These are phyloP conservation scores for Cylas formicarius DNA, from an alignment of 1,140 invertebrate genomes.

Conservation along the genomic window DNA sequence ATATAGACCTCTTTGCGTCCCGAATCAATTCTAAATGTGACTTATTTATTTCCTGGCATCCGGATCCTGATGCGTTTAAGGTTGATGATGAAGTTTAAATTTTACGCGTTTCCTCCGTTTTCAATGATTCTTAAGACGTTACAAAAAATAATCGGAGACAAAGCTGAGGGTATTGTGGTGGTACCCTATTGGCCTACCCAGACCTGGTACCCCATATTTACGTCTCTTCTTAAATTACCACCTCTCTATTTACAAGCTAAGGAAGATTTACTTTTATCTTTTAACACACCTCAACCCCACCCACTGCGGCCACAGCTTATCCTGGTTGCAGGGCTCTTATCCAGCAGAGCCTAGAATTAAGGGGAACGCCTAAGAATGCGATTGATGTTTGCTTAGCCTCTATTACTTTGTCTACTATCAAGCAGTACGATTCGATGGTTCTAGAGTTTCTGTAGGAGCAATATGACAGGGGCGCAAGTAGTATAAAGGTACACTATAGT, in stretches of 20 bases:
- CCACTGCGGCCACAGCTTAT: slow-evolving; percentile 11
- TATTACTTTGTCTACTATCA: slow-evolving; percentile 24
- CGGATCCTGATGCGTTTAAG: slow-evolving; percentile 18
- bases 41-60: slow-evolving; percentile 25
- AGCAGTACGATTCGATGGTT: slow-evolving; percentile 33
- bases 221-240: slow-evolving; percentile 16
- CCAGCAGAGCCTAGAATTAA: slow-evolving; percentile 18
- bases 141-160: slow-evolving; percentile 23
- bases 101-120: slow-evolving; percentile 31
- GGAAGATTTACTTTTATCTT: slow-evolving; percentile 12
- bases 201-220: slow-evolving; percentile 28
- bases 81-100: slow-evolving; percentile 22
- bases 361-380: slow-evolving; percentile 16
- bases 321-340: slow-evolving; percentile 27
- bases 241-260: slow-evolving; percentile 21
- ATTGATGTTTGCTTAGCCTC: slow-evolving; percentile 26
- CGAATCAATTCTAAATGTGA: slow-evolving; percentile 28
- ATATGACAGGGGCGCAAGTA: too few species aligned
- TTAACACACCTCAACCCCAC: slow-evolving; percentile 1
- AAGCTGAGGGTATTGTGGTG: slow-evolving; percentile 20
- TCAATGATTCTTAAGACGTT: slow-evolving; percentile 16
- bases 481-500: too few species aligned
- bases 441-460: too few species aligned
- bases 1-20: slow-evolving; percentile 34
- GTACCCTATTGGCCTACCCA: slow-evolving; percentile 21